Evolutionary conservation across 2,888 invertebrate species (phyloP).

Genomic region (Tridacna crocea): DNA sequence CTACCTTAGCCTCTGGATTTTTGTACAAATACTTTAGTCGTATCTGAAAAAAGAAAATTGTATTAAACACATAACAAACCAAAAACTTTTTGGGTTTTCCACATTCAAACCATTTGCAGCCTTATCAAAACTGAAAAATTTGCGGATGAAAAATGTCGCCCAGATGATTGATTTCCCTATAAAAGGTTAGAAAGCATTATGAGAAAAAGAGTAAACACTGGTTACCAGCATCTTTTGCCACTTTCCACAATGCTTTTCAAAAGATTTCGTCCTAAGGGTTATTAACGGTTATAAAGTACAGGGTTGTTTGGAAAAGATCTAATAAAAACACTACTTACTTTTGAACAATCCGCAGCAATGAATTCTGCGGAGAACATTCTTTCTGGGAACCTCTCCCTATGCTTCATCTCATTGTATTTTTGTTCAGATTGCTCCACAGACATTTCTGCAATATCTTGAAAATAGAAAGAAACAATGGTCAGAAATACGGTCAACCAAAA

Average conservation of each 20-base stretch:
- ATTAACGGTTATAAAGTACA: not conserved
- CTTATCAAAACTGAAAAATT: too few species aligned
- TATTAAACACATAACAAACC: not conserved
- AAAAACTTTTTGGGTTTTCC: not conserved
- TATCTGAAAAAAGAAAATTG: conserved; percentile 64
- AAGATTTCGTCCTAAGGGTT: not conserved
- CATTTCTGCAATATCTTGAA: conserved; percentile 92
- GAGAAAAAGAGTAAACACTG: not conserved
- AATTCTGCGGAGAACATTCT: conserved; percentile 93
- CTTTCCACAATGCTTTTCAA: not conserved
- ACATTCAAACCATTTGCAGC: not conserved
- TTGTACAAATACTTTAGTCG: conserved; percentile 87
- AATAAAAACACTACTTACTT: conserved; percentile 83
- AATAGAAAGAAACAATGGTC: not conserved
- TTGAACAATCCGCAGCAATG: conserved; percentile 96
- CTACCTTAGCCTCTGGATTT: conserved; percentile 91
- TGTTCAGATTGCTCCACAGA: conserved; percentile 95
- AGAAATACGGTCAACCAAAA: not conserved
- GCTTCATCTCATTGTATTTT: conserved; percentile 90
- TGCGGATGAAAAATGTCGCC: too few species aligned
- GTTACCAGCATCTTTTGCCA: not conserved
- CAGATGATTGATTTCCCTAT: too few species aligned
- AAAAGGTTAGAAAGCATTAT: not conserved
- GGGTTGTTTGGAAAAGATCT: not conserved
- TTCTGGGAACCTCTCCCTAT: conserved; percentile 80